Evolutionary conservation across 2,113 vertebrate species (phyloP).

Genomic region (Ctenomys sociabilis): DNA sequence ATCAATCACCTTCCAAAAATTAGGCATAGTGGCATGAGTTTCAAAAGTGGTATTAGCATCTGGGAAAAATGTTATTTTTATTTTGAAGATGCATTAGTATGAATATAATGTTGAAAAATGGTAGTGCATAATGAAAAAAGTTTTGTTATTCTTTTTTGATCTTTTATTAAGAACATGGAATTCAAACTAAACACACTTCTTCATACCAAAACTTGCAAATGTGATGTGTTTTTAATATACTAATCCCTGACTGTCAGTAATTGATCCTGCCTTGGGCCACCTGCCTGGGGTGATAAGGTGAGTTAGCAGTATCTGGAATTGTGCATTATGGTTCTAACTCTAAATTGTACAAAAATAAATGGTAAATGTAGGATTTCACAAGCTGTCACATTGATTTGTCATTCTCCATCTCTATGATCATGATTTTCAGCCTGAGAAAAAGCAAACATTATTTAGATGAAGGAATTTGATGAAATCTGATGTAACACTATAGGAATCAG

Average conservation of each 20-base stretch:
- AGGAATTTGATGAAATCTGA: not conserved
- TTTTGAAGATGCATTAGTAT: not conserved
- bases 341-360: conserved; percentile 10
- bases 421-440: not conserved
- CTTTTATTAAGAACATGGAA: not conserved
- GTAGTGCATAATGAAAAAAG: not conserved
- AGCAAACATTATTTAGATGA: not conserved
- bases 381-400: conserved; percentile 33
- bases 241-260: not conserved
- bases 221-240: not conserved
- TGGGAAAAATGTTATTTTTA: not conserved
- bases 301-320: not conserved
- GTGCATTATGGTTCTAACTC: not conserved
- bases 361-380: conserved; percentile 42
- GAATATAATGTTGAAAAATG: not conserved
- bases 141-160: not conserved
- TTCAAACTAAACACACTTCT: not conserved
- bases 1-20: not conserved
- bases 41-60: not conserved
- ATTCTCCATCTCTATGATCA: conserved; percentile 27
- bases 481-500: not conserved
- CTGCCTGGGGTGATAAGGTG: not conserved
- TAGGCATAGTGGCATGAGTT: not conserved
- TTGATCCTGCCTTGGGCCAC: not conserved
- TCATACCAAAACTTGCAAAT: not conserved